These are phyloP conservation scores for Tinamus guttatus DNA, from an alignment of 2,113 vertebrate species.

Conservation along the genomic window DNA sequence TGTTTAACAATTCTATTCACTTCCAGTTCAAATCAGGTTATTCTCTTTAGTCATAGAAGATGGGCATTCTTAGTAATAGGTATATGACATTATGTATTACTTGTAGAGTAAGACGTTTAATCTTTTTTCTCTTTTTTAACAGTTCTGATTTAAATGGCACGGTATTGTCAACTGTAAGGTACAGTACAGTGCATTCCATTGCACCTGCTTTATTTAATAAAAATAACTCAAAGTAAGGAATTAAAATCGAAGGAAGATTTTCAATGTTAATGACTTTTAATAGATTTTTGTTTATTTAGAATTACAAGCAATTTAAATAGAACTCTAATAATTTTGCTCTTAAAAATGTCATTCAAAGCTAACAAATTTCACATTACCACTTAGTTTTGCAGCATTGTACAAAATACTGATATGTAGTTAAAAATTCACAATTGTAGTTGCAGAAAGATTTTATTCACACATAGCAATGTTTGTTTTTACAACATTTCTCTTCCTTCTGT, in stretches of 20 bases:
- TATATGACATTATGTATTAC: conserved; percentile 72
- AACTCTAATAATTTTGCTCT: background rate
- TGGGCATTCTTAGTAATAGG: conserved; percentile 63
- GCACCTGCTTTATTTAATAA: conserved; percentile 16
- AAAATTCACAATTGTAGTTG: background rate
- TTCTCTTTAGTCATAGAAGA: conserved; percentile 79
- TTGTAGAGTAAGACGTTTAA: conserved; percentile 75
- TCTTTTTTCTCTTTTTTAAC: conserved; percentile 54
- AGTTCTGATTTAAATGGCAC: conserved; percentile 66
- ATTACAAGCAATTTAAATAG: background rate
- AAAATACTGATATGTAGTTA: background rate
- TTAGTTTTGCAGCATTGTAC: background rate
- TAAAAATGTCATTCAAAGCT: background rate
- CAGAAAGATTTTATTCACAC: background rate
- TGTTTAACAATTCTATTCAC: conserved; percentile 80
- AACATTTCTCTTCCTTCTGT: background rate
- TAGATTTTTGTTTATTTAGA: conserved; percentile 1
- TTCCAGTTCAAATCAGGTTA: conserved; percentile 77
- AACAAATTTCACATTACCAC: background rate
- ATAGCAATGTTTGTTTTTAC: background rate
- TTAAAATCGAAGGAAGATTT: background rate
- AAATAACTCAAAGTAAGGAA: background rate
- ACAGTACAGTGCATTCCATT: background rate
- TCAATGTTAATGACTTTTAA: background rate
- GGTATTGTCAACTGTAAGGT: conserved; percentile 50